Percentiles rank a stretch among this genome's conserved stretches.
These are phyloP conservation scores for Pangasius djambal DNA, from an alignment of 2,797 vertebrate species.

Conservation along the genomic window DNA sequence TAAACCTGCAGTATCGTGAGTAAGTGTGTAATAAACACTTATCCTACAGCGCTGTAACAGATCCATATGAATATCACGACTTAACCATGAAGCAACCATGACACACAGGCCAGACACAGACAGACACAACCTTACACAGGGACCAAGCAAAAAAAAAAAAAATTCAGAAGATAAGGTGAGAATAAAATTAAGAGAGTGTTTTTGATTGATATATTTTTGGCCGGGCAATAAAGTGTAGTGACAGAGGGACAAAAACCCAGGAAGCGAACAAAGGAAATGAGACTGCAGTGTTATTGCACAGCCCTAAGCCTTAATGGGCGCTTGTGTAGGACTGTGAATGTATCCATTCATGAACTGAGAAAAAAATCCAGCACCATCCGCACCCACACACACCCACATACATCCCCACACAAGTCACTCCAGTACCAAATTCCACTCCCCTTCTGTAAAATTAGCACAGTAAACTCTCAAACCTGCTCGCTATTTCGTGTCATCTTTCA, in stretches of 20 bases:
- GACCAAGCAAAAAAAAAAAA: neutral
- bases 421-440: neutral
- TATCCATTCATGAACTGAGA: constrained; percentile 61
- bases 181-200: neutral
- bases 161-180: neutral
- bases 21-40: neutral
- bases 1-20: neutral
- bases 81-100: neutral
- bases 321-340: constrained; percentile 60
- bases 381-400: constrained; percentile 9
- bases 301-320: neutral
- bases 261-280: neutral
- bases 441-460: neutral
- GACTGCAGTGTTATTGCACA: constrained; percentile 39
- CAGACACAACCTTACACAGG: neutral
- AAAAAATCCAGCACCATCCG: constrained; percentile 52
- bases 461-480: neutral
- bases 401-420: constrained; percentile 7
- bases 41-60: neutral
- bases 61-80: neutral
- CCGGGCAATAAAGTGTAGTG: neutral
- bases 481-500: neutral
- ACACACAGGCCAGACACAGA: neutral
- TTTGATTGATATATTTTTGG: neutral
- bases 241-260: neutral